Evolutionary conservation across 2,888 invertebrate species (phyloP).

Genomic region (Orthosia gracilis): DNA sequence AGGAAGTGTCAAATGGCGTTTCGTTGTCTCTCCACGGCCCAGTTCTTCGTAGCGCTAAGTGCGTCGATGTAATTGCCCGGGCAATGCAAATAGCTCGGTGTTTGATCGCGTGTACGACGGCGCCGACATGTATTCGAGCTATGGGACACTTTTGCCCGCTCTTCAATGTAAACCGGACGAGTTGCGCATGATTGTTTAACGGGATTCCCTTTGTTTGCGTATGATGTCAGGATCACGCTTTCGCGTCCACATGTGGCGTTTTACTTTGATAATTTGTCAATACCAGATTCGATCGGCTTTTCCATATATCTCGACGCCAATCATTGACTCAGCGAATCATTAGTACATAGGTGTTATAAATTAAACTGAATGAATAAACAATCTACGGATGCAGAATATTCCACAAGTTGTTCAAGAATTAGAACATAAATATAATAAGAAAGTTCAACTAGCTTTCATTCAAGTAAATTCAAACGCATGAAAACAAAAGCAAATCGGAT

Average conservation of each 20-base stretch:
- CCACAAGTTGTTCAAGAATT: too few relatives aligned
- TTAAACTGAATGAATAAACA: not conserved
- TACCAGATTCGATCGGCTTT: slow-evolving; percentile 27
- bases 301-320: slow-evolving; percentile 6
- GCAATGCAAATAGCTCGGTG: slow-evolving; percentile 85
- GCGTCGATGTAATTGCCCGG: slow-evolving; percentile 88
- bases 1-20: slow-evolving; percentile 90
- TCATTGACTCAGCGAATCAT: not conserved
- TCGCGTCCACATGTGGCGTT: slow-evolving; percentile 54
- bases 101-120: slow-evolving; percentile 76
- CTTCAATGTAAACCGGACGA: slow-evolving; percentile 72
- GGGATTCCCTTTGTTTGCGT: slow-evolving; percentile 73
- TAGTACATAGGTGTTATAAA: not conserved
- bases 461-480: not conserved
- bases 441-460: not conserved
- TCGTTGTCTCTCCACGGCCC: slow-evolving; percentile 88
- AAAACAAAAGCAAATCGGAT: not conserved
- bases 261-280: slow-evolving; percentile 48
- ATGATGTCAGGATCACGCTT: slow-evolving; percentile 67
- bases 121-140: slow-evolving; percentile 69
- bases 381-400: not conserved
- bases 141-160: slow-evolving; percentile 72
- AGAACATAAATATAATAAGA: too few relatives aligned
- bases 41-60: slow-evolving; percentile 88
- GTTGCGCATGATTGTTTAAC: slow-evolving; percentile 77